A percentile compares a stretch with the other conserved stretches of the same genome.
Conservation (phyloP, 53 echinoderm and acorn worm genomes). For the Stichopus horrens region DNA sequence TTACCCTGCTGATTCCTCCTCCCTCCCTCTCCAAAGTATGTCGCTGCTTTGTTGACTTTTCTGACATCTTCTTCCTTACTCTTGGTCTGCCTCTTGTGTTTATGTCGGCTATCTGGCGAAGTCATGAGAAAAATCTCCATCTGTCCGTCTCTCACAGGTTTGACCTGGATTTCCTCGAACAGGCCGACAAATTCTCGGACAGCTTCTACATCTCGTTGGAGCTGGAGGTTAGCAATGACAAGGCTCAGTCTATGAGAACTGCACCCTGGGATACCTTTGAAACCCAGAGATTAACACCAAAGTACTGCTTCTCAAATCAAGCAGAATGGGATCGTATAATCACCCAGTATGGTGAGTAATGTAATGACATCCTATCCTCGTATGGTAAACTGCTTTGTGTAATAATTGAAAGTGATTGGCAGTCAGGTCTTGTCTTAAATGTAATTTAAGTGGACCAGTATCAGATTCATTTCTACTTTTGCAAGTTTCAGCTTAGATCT, state of each 20-base stretch:
- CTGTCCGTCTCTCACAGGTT: constrained; percentile 52
- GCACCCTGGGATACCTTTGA: constrained; percentile 91
- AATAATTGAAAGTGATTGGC: not conserved
- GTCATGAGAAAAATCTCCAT: too few species aligned
- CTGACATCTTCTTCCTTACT: too few species aligned
- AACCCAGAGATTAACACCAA: constrained; percentile 91
- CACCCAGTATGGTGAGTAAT: constrained; percentile 83
- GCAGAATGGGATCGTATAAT: constrained; percentile 86
- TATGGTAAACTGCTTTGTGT: not conserved
- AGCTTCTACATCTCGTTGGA: constrained; percentile 73
- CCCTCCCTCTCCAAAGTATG: too few species aligned
- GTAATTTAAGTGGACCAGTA: not conserved
- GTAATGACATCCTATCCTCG: not conserved
- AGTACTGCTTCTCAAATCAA: constrained; percentile 85
- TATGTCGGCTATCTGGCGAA: too few species aligned
- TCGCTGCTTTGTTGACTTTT: too few species aligned
- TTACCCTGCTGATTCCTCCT: too few species aligned
- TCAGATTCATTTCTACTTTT: too few species aligned
- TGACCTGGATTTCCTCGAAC: constrained; percentile 89
- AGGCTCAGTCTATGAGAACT: constrained; percentile 57
- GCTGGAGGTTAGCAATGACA: constrained; percentile 67
- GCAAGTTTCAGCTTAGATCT: too few species aligned
- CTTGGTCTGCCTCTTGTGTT: too few species aligned
- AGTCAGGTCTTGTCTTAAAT: not conserved
- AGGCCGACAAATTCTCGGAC: constrained; percentile 90